Conservation (phyloP, 2,797 vertebrate species). For the Anguilla megastoma region DNA sequence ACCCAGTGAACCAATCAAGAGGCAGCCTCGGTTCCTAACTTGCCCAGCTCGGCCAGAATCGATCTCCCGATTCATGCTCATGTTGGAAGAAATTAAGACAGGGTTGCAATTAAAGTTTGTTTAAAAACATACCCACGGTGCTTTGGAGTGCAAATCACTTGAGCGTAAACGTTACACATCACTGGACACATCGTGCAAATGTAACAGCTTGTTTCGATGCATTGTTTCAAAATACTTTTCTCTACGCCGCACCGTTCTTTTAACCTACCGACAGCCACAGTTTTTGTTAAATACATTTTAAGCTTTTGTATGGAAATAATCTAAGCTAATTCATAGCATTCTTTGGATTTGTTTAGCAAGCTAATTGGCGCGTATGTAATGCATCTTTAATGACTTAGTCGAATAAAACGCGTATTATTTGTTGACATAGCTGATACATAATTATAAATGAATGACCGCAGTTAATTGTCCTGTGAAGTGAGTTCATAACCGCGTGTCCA, state of each 20-base stretch:
- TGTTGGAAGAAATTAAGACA: neutral
- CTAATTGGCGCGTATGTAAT: neutral
- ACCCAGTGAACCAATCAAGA: slow-evolving; percentile 65
- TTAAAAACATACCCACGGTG: neutral
- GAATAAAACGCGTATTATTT: slow-evolving; percentile 22
- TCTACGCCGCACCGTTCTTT: neutral
- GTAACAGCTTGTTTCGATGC: neutral
- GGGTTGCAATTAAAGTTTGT: slow-evolving; percentile 19
- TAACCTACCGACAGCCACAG: neutral
- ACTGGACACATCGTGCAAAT: neutral
- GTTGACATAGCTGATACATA: slow-evolving; percentile 42
- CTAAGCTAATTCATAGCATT: neutral
- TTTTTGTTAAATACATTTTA: neutral
- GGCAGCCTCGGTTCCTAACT: slow-evolving; percentile 47
- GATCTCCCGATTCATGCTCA: neutral
- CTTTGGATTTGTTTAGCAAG: slow-evolving; percentile 7
- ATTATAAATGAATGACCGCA: slow-evolving; percentile 51
- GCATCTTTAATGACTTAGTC: neutral
- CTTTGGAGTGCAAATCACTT: slow-evolving; percentile 6
- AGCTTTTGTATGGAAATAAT: neutral
- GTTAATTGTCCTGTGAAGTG: slow-evolving; percentile 55
- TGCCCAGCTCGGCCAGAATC: slow-evolving; percentile 33
- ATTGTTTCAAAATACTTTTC: neutral
- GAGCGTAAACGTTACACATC: neutral
- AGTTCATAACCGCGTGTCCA: slow-evolving; percentile 63